phyloP scores from a whole-genome alignment of 2,113 vertebrate genomes.

The Scomber colias region DNA sequence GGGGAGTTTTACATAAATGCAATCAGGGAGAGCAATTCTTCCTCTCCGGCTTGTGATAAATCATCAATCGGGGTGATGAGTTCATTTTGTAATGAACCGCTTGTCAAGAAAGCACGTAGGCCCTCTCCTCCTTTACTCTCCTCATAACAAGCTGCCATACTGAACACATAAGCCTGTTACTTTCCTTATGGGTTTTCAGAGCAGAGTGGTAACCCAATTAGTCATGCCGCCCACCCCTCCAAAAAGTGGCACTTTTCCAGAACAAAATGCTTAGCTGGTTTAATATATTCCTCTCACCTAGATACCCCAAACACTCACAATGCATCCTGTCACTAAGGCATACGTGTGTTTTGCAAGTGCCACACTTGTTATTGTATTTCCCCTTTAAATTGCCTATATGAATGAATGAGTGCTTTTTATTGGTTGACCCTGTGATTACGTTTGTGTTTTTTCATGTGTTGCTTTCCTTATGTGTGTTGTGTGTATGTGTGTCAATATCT shows the following conservation, averaged over 20 bases:
- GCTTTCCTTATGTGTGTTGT: neutral
- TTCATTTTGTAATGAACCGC: conserved; percentile 63
- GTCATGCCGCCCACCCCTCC: conserved; percentile 67
- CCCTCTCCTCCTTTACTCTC: conserved; percentile 36
- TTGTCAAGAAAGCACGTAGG: conserved; percentile 41
- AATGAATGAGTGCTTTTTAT: neutral
- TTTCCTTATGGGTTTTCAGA: conserved; percentile 71
- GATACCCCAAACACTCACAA: conserved; percentile 53
- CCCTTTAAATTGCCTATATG: conserved; percentile 44
- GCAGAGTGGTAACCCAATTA: conserved; percentile 74
- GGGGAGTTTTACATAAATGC: conserved; percentile 22
- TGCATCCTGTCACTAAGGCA: conserved; percentile 29
- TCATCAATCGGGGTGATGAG: conserved; percentile 45
- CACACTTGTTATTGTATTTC: conserved; percentile 16
- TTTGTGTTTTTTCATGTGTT: neutral
- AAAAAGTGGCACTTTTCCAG: conserved; percentile 63
- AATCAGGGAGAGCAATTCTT: conserved; percentile 20
- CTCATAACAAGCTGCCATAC: conserved; percentile 64
- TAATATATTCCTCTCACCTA: conserved; percentile 61
- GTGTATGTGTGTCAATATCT: neutral
- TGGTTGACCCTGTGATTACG: conserved; percentile 33
- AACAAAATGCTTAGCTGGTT: conserved; percentile 67
- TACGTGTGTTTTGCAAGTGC: conserved; percentile 44
- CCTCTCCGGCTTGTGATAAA: conserved; percentile 41
- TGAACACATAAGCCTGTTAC: conserved; percentile 72